These are phyloP conservation scores for Rhadina sibilatrix DNA, from an alignment of 2,113 vertebrate genomes.

Conservation along the genomic window DNA sequence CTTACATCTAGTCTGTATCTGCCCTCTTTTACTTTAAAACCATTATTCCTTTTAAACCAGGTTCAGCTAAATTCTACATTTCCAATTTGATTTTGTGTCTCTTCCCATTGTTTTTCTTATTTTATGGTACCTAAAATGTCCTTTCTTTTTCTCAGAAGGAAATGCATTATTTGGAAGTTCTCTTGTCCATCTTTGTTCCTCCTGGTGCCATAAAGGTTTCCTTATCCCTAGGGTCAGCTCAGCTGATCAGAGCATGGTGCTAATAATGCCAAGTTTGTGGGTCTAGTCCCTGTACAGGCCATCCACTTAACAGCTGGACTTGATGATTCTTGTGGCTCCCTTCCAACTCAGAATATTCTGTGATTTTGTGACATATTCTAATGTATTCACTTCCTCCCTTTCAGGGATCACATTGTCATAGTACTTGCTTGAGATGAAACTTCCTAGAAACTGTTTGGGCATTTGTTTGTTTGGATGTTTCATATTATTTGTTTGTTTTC, in stretches of 20 bases:
- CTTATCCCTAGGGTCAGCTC: neutral
- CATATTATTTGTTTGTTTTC: neutral
- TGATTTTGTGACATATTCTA: neutral
- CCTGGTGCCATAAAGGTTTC: neutral
- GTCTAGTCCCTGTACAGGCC: neutral
- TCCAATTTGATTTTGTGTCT: neutral
- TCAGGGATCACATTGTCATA: neutral
- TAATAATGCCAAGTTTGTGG: neutral
- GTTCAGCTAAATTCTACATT: neutral
- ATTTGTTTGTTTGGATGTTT: neutral
- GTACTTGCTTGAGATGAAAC: neutral
- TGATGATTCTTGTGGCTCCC: neutral
- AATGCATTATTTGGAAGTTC: neutral
- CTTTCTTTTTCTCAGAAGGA: neutral
- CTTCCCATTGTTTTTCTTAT: neutral
- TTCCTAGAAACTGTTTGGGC: neutral
- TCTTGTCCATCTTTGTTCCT: neutral
- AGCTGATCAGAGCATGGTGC: neutral
- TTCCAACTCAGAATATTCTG: neutral
- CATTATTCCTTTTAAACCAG: neutral
- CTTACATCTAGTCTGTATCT: neutral
- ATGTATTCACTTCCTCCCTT: neutral
- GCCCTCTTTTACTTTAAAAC: neutral
- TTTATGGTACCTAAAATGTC: neutral
- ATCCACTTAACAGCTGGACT: neutral